phyloP scores from a whole-genome alignment of 2,113 vertebrate genomes.

The Uropsilus gracilis region DNA sequence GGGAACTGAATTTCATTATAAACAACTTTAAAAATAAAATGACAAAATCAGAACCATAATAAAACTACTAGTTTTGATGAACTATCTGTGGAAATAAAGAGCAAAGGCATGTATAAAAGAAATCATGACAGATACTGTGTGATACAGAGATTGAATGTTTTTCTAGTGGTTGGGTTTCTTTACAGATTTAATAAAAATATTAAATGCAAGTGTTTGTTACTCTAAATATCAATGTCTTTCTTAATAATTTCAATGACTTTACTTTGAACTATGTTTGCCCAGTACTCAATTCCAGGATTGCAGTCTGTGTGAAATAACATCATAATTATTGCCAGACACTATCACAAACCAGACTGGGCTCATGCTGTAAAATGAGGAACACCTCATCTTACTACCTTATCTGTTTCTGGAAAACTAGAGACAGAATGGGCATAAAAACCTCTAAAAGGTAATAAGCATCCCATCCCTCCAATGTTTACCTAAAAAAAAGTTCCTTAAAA shows the following conservation, averaged over 20 bases:
- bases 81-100: neutral
- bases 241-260: neutral
- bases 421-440: too few species aligned
- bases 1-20: neutral
- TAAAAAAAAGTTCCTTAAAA: too few species aligned
- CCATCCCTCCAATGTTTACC: too few species aligned
- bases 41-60: neutral
- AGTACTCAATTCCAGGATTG: neutral
- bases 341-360: too few species aligned
- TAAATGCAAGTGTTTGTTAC: neutral
- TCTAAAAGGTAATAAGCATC: too few species aligned
- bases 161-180: neutral
- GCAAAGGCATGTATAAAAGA: neutral
- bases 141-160: too few species aligned
- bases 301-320: neutral
- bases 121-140: neutral
- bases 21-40: neutral
- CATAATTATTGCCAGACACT: too few species aligned
- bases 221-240: neutral
- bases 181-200: neutral
- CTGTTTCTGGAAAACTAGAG: too few species aligned
- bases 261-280: neutral
- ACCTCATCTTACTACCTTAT: too few species aligned
- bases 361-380: too few species aligned
- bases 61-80: neutral